Conservation (phyloP, 2,113 vertebrate species). For the Rattus norvegicus region GRCr8 NC_086020.1:79738501-79739000, state of each 20-base stretch:
- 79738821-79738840: not conserved
- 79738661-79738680: rapidly evolving
- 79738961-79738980: conserved; percentile 70
- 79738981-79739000: conserved; percentile 70
- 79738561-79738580: not conserved
- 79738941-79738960: conserved; percentile 55
- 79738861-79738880: not conserved
- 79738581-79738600: too few relatives aligned
- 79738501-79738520: not conserved
- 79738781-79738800: not conserved
- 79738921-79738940: conserved; percentile 60
- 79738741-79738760: not conserved
- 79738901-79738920: not conserved
- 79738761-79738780: not conserved
- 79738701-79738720: not conserved
- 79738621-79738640: not conserved
- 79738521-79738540: not conserved
- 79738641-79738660: not conserved
- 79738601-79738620: not conserved
- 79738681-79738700: not conserved
- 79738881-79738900: not conserved
- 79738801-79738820: not conserved
- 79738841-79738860: not conserved
- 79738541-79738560: not conserved
- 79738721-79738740: not conserved